phyloP scores from a whole-genome alignment of 1,140 invertebrate species.

The Chironomus striatipennis region DNA sequence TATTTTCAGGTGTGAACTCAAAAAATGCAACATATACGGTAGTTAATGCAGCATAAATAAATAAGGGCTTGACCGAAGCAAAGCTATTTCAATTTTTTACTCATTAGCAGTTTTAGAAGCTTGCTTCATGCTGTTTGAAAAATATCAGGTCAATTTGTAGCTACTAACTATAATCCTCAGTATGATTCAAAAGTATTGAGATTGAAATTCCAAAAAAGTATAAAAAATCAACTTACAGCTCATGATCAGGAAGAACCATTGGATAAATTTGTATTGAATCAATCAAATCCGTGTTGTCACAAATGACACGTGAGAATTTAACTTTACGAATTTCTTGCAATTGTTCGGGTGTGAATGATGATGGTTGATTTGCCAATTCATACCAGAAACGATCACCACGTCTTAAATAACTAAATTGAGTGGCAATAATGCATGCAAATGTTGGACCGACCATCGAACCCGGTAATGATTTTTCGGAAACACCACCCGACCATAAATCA shows the following conservation, averaged over 20 bases:
- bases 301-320: constrained; percentile 79
- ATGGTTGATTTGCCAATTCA: constrained; percentile 84
- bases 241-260: constrained; percentile 84
- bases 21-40: no score
- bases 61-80: no score
- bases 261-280: constrained; percentile 89
- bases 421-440: constrained; percentile 92
- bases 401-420: constrained; percentile 87
- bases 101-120: no score
- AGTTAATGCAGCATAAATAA: no score
- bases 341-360: constrained; percentile 85
- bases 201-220: no score
- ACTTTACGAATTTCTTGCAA: constrained; percentile 81
- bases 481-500: constrained; percentile 88
- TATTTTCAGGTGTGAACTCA: no score
- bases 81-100: no score
- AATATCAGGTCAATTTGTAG: no score
- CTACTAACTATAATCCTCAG: no score
- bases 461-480: constrained; percentile 76
- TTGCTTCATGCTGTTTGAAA: no score
- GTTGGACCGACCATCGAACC: constrained; percentile 89
- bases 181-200: no score
- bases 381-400: constrained; percentile 95
- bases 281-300: constrained; percentile 90
- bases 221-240: constrained; percentile 59